Conservation (phyloP, 2,797 vertebrate genomes). For the Aulostomus chinensis region DNA sequence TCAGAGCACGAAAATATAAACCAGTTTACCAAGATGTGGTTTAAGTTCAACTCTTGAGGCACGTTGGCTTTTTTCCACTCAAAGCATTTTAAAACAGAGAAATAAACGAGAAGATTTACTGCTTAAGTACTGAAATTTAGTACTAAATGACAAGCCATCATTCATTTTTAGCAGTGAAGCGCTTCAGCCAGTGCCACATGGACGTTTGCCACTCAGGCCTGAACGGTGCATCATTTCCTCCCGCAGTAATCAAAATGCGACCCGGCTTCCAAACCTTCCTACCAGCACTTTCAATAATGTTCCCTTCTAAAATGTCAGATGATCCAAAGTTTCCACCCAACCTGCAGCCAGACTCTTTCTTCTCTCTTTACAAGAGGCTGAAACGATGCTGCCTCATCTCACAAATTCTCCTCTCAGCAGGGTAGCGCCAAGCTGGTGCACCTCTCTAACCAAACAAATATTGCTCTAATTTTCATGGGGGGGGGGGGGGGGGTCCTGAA, state of each 20-base stretch:
- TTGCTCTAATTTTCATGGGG: conserved; percentile 77
- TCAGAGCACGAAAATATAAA: too few relatives aligned
- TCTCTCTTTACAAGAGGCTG: conserved; percentile 24
- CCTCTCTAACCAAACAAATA: conserved; percentile 80
- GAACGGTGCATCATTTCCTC: background rate
- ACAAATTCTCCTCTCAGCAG: conserved; percentile 58
- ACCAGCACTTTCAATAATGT: conserved; percentile 1
- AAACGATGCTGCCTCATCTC: conserved; percentile 33
- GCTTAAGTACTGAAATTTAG: too few relatives aligned
- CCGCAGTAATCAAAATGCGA: conserved; percentile 3
- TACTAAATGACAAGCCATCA: too few relatives aligned
- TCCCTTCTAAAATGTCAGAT: conserved; percentile 26
- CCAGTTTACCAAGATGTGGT: too few relatives aligned
- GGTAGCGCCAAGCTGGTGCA: conserved; percentile 43
- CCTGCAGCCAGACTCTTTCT: conserved; percentile 13
- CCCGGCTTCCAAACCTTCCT: background rate
- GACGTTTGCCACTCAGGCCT: too few relatives aligned
- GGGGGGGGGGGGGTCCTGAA: conserved; percentile 71
- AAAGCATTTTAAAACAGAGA: too few relatives aligned
- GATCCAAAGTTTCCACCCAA: conserved; percentile 45
- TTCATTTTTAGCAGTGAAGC: too few relatives aligned
- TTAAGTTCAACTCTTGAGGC: too few relatives aligned
- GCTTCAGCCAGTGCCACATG: too few relatives aligned
- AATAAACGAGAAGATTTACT: too few relatives aligned
- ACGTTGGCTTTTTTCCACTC: too few relatives aligned